These are phyloP conservation scores for Danio jaintianensis DNA, from an alignment of 2,797 vertebrate genomes.

Conservation along the genomic window DNA sequence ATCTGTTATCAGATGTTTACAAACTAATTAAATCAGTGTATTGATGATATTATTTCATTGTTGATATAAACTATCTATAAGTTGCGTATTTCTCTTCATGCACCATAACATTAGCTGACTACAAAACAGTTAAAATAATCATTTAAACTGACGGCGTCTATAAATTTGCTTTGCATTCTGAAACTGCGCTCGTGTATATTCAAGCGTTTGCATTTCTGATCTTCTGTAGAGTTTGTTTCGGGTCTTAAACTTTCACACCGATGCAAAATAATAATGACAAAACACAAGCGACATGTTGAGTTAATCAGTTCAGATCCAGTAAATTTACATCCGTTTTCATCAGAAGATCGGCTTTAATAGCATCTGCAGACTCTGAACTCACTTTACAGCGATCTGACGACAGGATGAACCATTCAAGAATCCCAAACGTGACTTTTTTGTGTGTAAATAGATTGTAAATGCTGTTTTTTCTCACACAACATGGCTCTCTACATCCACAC, in stretches of 20 bases:
- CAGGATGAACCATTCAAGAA: slow-evolving; percentile 22
- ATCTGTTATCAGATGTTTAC: too few relatives aligned
- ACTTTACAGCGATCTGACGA: background rate
- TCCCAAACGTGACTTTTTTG: slow-evolving; percentile 34
- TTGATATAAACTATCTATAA: too few relatives aligned
- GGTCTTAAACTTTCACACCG: background rate
- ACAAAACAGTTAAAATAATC: too few relatives aligned
- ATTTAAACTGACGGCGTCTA: too few relatives aligned
- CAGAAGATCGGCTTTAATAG: background rate
- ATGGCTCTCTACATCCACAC: slow-evolving; percentile 42
- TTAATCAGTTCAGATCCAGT: background rate
- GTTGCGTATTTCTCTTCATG: too few relatives aligned
- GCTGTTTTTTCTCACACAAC: slow-evolving; percentile 35
- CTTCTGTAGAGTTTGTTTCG: slow-evolving; percentile 3
- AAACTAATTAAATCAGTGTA: too few relatives aligned
- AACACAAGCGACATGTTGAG: background rate
- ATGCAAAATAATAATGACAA: background rate
- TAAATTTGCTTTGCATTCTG: too few relatives aligned
- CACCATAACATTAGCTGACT: background rate
- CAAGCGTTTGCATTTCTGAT: background rate
- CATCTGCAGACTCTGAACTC: slow-evolving; percentile 31
- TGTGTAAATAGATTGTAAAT: slow-evolving; percentile 72
- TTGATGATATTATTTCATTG: too few relatives aligned
- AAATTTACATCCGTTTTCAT: too few relatives aligned
- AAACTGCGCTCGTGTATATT: background rate